phyloP scores from a whole-genome alignment of 2,797 vertebrate species.

The Gorsachius magnificus region DNA sequence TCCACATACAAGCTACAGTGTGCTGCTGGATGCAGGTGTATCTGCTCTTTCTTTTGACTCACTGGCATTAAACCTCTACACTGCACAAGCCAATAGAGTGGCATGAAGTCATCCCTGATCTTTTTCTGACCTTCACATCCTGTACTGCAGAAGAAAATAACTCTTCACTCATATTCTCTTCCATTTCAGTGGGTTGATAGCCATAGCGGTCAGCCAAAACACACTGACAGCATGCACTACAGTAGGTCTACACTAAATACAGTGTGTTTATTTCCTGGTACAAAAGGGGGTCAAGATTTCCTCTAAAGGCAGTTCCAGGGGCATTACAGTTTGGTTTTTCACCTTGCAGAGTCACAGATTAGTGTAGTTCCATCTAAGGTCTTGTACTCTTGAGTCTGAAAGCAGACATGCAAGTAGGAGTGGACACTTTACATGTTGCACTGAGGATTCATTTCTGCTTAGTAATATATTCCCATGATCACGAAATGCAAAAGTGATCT shows the following conservation, averaged over 20 bases:
- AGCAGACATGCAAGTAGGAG: not conserved
- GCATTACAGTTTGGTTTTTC: fast-evolving
- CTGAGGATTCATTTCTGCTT: not conserved
- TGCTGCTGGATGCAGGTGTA: not conserved
- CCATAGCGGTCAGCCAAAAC: not conserved
- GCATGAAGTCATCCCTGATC: not conserved
- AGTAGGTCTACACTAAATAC: not conserved
- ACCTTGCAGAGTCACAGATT: not conserved
- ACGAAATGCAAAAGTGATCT: constrained; percentile 23
- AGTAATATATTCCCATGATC: not conserved
- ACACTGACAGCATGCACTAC: fast-evolving
- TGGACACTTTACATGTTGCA: not conserved
- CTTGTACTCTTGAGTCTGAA: not conserved
- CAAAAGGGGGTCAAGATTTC: not conserved
- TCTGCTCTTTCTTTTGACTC: not conserved
- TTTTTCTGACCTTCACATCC: not conserved
- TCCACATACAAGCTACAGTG: not conserved
- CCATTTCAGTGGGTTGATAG: not conserved
- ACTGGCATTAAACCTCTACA: not conserved
- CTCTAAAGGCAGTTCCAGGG: not conserved
- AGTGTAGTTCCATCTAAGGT: not conserved
- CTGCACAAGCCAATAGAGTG: not conserved
- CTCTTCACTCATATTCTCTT: not conserved
- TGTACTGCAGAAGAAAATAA: not conserved
- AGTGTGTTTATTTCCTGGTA: not conserved